Conservation (phyloP, 2,888 invertebrate species). For the Terebella lapidaria region DNA sequence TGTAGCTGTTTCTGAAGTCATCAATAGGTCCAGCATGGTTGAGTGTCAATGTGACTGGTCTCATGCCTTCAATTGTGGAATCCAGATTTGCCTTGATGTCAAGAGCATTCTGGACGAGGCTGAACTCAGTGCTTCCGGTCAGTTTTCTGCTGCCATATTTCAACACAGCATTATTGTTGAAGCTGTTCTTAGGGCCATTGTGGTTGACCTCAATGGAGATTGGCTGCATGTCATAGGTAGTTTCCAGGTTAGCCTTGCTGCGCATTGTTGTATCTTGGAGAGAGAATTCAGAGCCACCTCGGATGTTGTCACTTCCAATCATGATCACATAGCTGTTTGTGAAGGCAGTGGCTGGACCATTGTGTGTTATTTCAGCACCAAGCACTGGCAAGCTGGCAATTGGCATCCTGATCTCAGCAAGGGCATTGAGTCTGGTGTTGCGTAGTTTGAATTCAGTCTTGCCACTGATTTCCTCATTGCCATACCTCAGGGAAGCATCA, state of each 20-base stretch:
- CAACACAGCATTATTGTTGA: constrained; percentile 5
- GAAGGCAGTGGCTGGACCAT: constrained; percentile 17
- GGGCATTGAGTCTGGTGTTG: background rate
- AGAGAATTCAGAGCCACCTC: constrained; percentile 1
- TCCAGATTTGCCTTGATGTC: background rate
- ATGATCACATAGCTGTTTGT: constrained; percentile 2
- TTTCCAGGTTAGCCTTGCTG: background rate
- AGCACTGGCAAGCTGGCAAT: background rate
- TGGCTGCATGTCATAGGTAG: background rate
- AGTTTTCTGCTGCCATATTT: background rate
- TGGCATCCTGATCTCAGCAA: constrained; percentile 4
- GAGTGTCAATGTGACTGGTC: background rate
- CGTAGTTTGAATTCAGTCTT: background rate
- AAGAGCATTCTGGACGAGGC: background rate
- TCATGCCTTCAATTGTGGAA: constrained; percentile 6
- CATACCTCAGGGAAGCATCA: background rate
- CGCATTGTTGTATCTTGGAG: background rate
- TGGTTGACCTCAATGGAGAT: constrained; percentile 1
- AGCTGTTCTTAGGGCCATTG: constrained; percentile 10
- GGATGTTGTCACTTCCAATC: background rate
- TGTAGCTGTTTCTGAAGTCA: constrained; percentile 13
- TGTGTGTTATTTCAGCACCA: constrained; percentile 8
- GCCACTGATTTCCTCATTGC: background rate
- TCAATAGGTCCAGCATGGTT: constrained; percentile 11
- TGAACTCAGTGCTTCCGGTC: background rate